Base-by-base conservation (phyloP, 1,140 invertebrate genomes). In the Drosophila cardini region DNA sequence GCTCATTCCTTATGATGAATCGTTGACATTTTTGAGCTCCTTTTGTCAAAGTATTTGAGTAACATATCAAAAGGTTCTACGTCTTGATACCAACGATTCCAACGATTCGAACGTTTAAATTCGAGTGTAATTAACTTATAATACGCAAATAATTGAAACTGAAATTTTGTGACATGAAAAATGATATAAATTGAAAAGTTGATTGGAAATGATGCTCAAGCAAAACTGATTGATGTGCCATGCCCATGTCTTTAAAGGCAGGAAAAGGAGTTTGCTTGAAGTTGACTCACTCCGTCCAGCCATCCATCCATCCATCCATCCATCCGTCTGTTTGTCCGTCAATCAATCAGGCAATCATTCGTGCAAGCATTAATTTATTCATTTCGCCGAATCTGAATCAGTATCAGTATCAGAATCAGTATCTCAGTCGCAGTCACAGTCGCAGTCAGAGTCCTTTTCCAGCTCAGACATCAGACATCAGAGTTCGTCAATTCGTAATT, bases 301-400 rank as follows among this genome's bases (percentile, higher is more conserved):
- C n/a, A 18, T 5, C 26, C 75, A 62, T 69, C n/a, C n/a, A n/a
- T n/a, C n/a, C n/a, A n/a, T n/a, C n/a, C n/a, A n/a, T n/a, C n/a
- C n/a, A n/a, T n/a, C n/a, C n/a, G n/a, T n/a, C n/a, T n/a, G n/a
- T n/a, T n/a, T 63, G 64, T 80, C 65, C 18, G 40, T 85, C 82
- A 82, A 85, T 85, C 82, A 86, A 86, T 86, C 78, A 75, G 65
- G 43, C 75, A 81, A 60, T 86, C 82, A 71, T 72, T 85, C 78
- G 81, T 72, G 82, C 83, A 55, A 71, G 67, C 79, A 82, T 82
- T 86, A 78, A 87, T 82, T 86, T 86, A 87, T 86, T 86, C 78
- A 86, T 86, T 85, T 74, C 73, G 80, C 72, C 76, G 61, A 63
- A 67, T 70, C 58, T 58, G n/a, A n/a, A n/a, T n/a, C n/a, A n/a